phyloP scores from a whole-genome alignment of 2,888 invertebrate genomes.

The Xestia ashworthii region DNA sequence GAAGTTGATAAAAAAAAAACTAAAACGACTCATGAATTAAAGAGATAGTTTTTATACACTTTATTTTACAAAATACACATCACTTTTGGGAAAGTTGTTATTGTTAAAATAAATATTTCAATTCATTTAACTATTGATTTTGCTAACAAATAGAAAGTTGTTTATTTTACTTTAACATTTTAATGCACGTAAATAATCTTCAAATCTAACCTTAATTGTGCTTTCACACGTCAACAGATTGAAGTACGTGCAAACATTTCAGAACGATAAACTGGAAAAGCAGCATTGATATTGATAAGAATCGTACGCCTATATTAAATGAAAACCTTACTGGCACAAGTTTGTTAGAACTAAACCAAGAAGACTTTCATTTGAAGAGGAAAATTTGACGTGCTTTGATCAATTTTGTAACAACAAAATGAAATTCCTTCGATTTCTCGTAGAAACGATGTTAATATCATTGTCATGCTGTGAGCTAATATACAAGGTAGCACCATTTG shows the following conservation, averaged over 20 bases:
- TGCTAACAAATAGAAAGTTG: not conserved
- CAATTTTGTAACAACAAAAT: constrained; percentile 18
- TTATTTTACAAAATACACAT: not conserved
- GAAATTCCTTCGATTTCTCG: constrained; percentile 12
- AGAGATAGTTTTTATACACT: not conserved
- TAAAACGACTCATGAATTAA: not conserved
- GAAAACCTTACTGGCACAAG: not conserved
- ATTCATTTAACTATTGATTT: not conserved
- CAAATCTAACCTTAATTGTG: constrained; percentile 1
- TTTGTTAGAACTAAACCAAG: not conserved
- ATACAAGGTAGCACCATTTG: constrained; percentile 3
- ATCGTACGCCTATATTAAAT: not conserved
- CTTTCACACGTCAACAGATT: constrained; percentile 19
- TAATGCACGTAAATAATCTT: constrained; percentile 21
- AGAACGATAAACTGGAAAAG: constrained; percentile 18
- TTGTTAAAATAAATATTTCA: too few relatives aligned
- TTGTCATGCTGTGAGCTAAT: constrained; percentile 16
- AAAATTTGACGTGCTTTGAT: not conserved
- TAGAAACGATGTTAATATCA: not conserved
- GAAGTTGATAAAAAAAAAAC: not conserved
- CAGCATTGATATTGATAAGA: constrained; percentile 16
- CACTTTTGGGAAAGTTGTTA: not conserved
- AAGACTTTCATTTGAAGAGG: constrained; percentile 4
- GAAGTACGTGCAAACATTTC: constrained; percentile 42
- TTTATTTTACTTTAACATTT: not conserved